Evolutionary conservation across 2,113 vertebrate genomes (phyloP).

Genomic region (Odocoileus virginianus): DNA sequence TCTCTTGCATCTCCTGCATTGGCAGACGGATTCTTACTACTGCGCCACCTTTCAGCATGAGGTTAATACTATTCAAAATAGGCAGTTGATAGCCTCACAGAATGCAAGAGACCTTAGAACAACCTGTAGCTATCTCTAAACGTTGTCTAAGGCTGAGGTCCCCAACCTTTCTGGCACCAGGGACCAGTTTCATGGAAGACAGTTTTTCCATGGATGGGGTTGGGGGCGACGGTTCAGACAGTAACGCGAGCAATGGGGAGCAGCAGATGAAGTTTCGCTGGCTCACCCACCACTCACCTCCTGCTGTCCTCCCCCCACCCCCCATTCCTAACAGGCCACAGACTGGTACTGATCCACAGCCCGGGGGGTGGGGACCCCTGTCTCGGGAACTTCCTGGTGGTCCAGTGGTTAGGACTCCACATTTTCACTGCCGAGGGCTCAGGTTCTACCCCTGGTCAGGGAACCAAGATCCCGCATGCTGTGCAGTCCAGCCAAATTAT

Average conservation of each 20-base stretch:
- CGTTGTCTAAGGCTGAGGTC: not conserved
- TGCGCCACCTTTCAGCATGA: not conserved
- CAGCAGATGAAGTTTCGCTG: not conserved
- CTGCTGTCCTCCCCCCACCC: not conserved
- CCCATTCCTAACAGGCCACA: not conserved
- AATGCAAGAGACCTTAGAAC: not conserved
- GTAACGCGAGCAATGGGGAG: not conserved
- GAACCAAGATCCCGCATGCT: not conserved
- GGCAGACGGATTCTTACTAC: rapidly evolving
- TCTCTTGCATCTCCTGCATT: not conserved
- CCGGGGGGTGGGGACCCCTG: not conserved
- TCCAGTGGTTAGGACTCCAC: rapidly evolving
- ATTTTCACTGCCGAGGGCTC: not conserved
- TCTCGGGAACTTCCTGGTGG: not conserved
- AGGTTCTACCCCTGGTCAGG: not conserved
- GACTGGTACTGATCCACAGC: not conserved
- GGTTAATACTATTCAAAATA: not conserved
- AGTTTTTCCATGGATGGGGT: not conserved
- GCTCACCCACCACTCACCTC: not conserved
- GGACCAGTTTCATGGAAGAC: not conserved
- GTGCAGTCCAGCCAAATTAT: not conserved
- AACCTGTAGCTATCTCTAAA: not conserved
- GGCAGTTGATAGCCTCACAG: not conserved
- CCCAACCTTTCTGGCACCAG: not conserved
- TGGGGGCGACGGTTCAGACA: not conserved